Conservation (phyloP, 2,888 invertebrate genomes). For the Chromoteleia sp. region DNA sequence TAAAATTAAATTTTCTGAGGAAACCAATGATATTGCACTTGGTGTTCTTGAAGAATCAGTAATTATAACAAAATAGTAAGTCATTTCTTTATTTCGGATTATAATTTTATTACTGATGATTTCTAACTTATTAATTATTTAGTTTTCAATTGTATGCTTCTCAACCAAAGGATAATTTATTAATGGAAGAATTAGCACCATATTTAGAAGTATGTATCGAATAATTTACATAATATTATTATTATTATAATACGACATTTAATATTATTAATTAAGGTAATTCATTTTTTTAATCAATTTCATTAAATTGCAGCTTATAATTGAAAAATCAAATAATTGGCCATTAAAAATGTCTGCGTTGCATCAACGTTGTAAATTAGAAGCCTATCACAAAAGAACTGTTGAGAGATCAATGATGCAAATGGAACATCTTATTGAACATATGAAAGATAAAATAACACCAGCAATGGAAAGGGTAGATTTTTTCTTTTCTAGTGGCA, state of each 20-base stretch:
- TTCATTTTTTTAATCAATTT: background rate
- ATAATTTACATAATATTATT: constrained; percentile 23
- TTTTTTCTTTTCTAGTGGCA: constrained; percentile 89
- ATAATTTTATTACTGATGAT: constrained; percentile 3
- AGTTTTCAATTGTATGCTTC: constrained; percentile 90
- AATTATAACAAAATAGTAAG: constrained; percentile 91
- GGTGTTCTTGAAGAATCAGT: constrained; percentile 92
- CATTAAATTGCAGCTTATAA: constrained; percentile 80
- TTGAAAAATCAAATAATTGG: constrained; percentile 86
- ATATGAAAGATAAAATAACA: constrained; percentile 84
- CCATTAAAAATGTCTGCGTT: constrained; percentile 91
- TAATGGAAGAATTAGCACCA: constrained; percentile 92
- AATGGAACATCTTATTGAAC: constrained; percentile 91
- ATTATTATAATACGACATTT: background rate
- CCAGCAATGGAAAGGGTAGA: constrained; percentile 85
- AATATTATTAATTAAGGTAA: no score
- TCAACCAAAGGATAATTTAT: constrained; percentile 92
- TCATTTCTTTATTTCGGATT: constrained; percentile 30
- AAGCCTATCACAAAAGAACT: constrained; percentile 91
- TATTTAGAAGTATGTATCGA: constrained; percentile 87
- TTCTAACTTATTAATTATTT: constrained; percentile 52
- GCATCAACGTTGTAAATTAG: constrained; percentile 90
- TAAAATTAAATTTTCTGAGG: constrained; percentile 89
- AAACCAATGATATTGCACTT: constrained; percentile 86
- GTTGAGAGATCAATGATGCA: constrained; percentile 96